phyloP scores from a whole-genome alignment of 2,113 vertebrate genomes.

The Uria lomvia region DNA sequence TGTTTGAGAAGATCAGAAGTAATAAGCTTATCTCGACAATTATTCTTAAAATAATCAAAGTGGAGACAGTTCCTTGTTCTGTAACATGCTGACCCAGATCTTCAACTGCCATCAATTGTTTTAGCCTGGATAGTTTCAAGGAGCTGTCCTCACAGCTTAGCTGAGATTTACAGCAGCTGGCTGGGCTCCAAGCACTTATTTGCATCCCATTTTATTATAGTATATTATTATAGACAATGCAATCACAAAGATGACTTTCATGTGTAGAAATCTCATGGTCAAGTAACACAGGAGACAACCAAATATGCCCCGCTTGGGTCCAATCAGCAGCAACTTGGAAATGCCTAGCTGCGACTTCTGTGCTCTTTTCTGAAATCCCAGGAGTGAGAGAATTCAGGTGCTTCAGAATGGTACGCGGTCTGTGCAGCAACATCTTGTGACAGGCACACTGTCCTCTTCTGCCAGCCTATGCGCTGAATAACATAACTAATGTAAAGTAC shows the following conservation, averaged over 20 bases:
- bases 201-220: background rate
- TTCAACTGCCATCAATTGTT: slow-evolving; percentile 9
- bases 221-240: background rate
- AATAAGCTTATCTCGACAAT: slow-evolving; percentile 55
- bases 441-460: background rate
- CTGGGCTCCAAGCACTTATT: background rate
- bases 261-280: background rate
- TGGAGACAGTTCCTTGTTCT: slow-evolving; percentile 21
- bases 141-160: background rate
- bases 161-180: slow-evolving; percentile 30
- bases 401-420: background rate
- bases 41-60: slow-evolving; percentile 43
- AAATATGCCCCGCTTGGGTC: background rate
- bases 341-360: background rate
- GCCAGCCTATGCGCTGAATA: background rate
- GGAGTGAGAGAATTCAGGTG: background rate
- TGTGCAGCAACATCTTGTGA: background rate
- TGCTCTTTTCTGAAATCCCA: background rate
- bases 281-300: background rate
- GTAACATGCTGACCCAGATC: slow-evolving; percentile 37
- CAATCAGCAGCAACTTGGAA: background rate
- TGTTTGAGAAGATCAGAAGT: slow-evolving; percentile 38
- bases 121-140: slow-evolving; percentile 21
- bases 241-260: background rate
- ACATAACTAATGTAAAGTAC: background rate